Base-by-base conservation (phyloP, 2,797 vertebrate genomes). In the Apogon talboti region DNA sequence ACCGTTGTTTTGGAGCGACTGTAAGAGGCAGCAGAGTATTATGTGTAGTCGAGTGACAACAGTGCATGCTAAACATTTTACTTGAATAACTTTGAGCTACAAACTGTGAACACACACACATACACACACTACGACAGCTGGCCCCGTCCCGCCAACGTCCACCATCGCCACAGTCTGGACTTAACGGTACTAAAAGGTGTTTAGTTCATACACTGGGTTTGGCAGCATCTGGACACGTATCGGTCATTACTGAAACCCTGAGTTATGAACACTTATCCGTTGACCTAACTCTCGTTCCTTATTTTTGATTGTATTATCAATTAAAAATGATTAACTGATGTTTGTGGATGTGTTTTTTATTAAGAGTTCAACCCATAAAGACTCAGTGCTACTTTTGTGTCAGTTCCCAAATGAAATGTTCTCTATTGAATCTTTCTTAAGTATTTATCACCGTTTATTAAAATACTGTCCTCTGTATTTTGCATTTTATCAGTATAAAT, bases 261-360 rank as follows among this genome's bases (percentile, higher is more conserved):
- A 77, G 35, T 79, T 67, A 30, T 64, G 41, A 68, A 55, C 52
- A 10, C 21, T 63, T 55, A 13, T 55, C 55, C 73, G 69, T 74
- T 16, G 52, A 50, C 66, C 71, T 54, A 74, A 73, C 73, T 69
- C 48, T 73, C 66, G 46, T 66, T 71, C 68, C 57, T 15, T 75
- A 6, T 81, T 78, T 83, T 80, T 79, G 67, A 81, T 81, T 78
- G 68, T 87, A 74, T 78, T 46, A 82, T 71, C 76, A 78, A 91
- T 87, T 87, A 89, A 90, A 90, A 79, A 71, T 74, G 71, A 87
- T 87, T 80, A 82, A 89, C 73, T 71, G 55, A 61, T 53, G 35
- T 56, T 41, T 42, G 43, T 52, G 59, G 4, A 24, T 11, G 18
- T 48, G 12, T 53, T 35, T 56, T 50, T 58, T 43, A 33, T 41